Evolutionary conservation across 2,888 invertebrate genomes (phyloP).

Genomic region (Venustoraphidia nigricollis): DNA sequence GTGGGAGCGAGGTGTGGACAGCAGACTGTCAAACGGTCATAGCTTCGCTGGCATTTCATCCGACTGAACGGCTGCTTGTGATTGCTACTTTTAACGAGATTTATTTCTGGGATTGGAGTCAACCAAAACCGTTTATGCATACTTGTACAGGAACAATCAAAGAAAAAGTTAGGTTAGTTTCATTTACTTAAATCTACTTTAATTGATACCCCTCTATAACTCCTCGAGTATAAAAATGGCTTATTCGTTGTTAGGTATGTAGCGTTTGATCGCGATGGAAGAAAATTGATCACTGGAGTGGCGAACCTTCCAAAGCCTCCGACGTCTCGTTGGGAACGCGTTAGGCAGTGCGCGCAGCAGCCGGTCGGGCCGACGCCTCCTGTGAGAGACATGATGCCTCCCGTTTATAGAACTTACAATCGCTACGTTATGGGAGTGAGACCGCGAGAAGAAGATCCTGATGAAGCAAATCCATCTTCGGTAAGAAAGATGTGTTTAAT

Average conservation of each 20-base stretch:
- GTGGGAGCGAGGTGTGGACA: constrained; percentile 74
- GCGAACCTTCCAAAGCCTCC: constrained; percentile 37
- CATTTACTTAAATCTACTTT: background rate
- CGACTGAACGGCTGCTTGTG: constrained; percentile 64
- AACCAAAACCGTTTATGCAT: constrained; percentile 57
- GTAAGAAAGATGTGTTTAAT: too few species aligned
- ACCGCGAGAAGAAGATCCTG: too few species aligned
- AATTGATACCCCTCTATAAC: background rate
- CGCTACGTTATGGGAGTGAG: too few species aligned
- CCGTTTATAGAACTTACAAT: constrained; percentile 14
- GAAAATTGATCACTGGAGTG: constrained; percentile 72
- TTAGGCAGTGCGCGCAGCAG: constrained; percentile 10
- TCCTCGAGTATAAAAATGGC: background rate
- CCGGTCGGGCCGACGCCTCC: constrained; percentile 21
- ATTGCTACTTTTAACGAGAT: constrained; percentile 74
- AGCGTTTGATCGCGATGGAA: constrained; percentile 67
- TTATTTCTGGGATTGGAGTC: constrained; percentile 83
- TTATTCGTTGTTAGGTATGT: constrained; percentile 44
- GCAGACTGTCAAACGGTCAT: constrained; percentile 58
- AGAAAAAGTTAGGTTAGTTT: constrained; percentile 62
- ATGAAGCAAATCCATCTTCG: too few species aligned
- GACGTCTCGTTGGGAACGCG: constrained; percentile 33
- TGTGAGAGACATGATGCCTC: constrained; percentile 34
- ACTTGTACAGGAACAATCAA: constrained; percentile 58
- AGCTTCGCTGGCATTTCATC: constrained; percentile 78